Base-by-base conservation (phyloP, 2,797 vertebrate species). In the Sebastes hopkinsi region DNA sequence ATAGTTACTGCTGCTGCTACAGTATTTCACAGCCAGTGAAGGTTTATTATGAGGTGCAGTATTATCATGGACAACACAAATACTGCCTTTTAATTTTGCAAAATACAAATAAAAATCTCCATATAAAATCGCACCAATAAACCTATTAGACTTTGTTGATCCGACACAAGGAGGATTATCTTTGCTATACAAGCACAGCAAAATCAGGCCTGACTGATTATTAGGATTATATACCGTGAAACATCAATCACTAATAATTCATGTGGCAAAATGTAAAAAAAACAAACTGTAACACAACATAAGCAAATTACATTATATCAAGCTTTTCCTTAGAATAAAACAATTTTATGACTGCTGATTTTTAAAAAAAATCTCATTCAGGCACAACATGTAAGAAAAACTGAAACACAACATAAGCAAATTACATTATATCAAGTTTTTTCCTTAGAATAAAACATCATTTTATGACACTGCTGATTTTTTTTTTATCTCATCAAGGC, bases 211-310 rank as follows among this genome's bases (percentile, higher is more conserved):
- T 13, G 55, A 10, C 60, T 79, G 77, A 50, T 73, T 58, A 36
- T 59, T 50, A 14, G 32, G 67, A 80, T 70, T 64, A 56, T 64
- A 52, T 8, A 56, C 9, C 29, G 1, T 61, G 7, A 66, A 67
- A 59, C 72, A 82, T 46, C 55, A 36, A 30, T 60, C 54, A 75
- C n/a, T 20, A 29, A 73, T n/a, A 62, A 76, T 18, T 56, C 6
- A 18, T 61, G 20, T 18, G 5, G 14, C 20, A 36, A 22, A 13
- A 52, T 9, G 0, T 20, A 64, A 10, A 12, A 5, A 23, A 13
- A 36, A n/a, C 4, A 8, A 16, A 23, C 2, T 23, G 1, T 13
- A 14, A 64, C 13, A 38, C 23, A 23, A 64, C 11, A 8, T 12
- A 6, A 11, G 4, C 18, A 30, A 23, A 46, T 25, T 0, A 20